These are phyloP conservation scores for Platyrinchus mystaceus DNA, from an alignment of 2,797 vertebrate species.

Conservation along the genomic window DNA sequence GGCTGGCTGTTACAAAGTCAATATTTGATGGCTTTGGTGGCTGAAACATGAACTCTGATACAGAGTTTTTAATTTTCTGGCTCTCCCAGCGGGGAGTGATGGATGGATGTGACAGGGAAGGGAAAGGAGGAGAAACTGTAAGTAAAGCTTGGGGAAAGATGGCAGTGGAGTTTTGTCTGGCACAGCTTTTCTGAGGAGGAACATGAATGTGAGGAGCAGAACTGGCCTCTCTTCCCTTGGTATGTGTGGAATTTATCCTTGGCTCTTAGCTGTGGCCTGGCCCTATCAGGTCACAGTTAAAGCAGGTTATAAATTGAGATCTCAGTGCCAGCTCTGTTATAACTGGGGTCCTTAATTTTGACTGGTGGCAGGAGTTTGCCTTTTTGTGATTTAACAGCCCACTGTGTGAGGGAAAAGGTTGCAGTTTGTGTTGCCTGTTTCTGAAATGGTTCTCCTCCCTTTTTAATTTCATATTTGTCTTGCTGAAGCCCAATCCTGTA, in stretches of 20 bases:
- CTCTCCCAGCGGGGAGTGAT: not conserved
- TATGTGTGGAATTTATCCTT: not conserved
- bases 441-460: not conserved
- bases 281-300: not conserved
- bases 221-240: not conserved
- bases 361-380: not conserved
- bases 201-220: not conserved
- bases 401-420: not conserved
- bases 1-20: not conserved
- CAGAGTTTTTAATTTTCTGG: not conserved
- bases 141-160: not conserved
- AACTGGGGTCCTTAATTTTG: not conserved
- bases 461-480: not conserved
- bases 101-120: not conserved
- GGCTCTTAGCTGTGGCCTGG: not conserved
- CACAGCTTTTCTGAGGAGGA: not conserved
- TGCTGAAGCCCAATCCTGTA: not conserved
- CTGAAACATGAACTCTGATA: not conserved
- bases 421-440: not conserved
- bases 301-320: not conserved
- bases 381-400: not conserved
- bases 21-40: constrained; percentile 12
- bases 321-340: not conserved
- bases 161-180: accelerated
- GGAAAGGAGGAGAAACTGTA: not conserved